Conservation (phyloP, 64 coral and sea anemone species). For the Stichodactyla helianthus region DNA sequence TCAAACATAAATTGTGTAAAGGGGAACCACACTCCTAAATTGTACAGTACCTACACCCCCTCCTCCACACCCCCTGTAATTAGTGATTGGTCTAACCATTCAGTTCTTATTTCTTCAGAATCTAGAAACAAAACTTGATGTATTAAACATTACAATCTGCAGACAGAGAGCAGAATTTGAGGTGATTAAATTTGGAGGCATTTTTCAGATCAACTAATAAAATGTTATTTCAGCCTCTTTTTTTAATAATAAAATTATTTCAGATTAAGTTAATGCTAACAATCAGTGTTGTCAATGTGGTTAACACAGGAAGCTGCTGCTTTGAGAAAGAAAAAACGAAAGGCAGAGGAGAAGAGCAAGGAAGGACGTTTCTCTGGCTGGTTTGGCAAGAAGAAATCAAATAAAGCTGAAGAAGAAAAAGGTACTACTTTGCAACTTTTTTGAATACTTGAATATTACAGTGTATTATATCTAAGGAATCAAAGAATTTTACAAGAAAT, state of each 20-base stretch:
- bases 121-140: conserved; percentile 76
- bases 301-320: conserved; percentile 65
- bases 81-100: too few species aligned
- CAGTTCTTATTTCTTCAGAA: conserved; percentile 24
- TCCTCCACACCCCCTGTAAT: too few species aligned
- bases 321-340: conserved; percentile 68
- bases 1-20: too few species aligned
- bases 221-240: too few species aligned
- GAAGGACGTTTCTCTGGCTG: conserved; percentile 63
- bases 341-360: conserved; percentile 68
- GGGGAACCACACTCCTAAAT: too few species aligned
- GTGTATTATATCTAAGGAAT: too few species aligned
- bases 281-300: not conserved
- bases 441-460: not conserved
- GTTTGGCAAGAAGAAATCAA: conserved; percentile 66
- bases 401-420: conserved; percentile 45
- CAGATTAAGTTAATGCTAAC: not conserved
- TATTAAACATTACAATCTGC: conserved; percentile 92
- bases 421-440: conserved; percentile 7
- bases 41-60: too few species aligned
- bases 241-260: not conserved
- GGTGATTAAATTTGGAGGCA: conserved; percentile 32
- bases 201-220: too few species aligned
- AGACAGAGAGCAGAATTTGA: conserved; percentile 86
- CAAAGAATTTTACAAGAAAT: not conserved